Percentiles rank a stretch among this genome's conserved stretches.
Evolutionary conservation across 2,113 vertebrate species (phyloP).

Genomic region (Choloepus hoffmanni): DNA sequence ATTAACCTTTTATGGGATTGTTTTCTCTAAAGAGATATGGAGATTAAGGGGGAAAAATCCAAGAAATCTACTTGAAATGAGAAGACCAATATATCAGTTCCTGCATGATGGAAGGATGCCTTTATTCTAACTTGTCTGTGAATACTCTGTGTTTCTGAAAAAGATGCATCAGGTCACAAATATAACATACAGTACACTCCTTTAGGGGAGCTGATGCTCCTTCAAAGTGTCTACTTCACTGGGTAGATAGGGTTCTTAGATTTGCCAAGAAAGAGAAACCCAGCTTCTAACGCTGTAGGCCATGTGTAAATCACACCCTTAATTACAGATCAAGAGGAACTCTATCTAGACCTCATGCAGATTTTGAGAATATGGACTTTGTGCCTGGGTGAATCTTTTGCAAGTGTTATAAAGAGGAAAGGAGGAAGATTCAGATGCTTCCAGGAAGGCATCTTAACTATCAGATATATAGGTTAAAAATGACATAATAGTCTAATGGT

Average conservation of each 20-base stretch:
- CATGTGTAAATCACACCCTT: neutral
- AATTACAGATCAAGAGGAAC: neutral
- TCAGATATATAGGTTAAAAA: neutral
- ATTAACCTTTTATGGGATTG: neutral
- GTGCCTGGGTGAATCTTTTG: neutral
- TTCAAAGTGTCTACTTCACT: neutral
- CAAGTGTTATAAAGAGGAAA: neutral
- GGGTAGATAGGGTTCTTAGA: neutral
- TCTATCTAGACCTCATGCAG: neutral
- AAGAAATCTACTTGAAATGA: neutral
- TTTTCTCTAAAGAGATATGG: neutral
- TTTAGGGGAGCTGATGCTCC: neutral
- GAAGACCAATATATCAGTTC: neutral
- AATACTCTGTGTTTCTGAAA: slow-evolving; percentile 35
- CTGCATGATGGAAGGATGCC: neutral
- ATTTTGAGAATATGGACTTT: neutral
- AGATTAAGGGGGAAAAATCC: neutral
- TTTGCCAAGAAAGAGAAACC: neutral
- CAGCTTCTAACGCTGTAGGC: neutral
- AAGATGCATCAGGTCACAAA: neutral
- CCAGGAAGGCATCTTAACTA: neutral
- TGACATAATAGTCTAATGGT: neutral
- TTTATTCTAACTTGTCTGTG: neutral
- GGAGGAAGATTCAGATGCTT: neutral
- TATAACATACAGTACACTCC: neutral